A percentile compares a stretch with the other conserved stretches of the same genome.
Evolutionary conservation across 1,140 invertebrate genomes (phyloP).

Genomic region (Battus philenor): DNA sequence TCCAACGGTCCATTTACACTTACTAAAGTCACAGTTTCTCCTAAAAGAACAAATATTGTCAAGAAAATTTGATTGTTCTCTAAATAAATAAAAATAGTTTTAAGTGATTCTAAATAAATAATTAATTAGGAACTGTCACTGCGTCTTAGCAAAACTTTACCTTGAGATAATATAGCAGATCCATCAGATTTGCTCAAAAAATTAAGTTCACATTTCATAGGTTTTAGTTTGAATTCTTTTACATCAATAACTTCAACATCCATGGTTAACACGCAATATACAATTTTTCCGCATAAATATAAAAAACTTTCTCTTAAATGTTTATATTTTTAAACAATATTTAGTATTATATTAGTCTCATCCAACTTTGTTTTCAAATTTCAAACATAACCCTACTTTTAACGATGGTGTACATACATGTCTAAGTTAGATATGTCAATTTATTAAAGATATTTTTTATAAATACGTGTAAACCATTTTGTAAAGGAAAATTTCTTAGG

Average conservation of each 20-base stretch:
- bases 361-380: too few relatives aligned
- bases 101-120: too few relatives aligned
- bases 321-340: not conserved
- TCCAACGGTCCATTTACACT: constrained; percentile 91
- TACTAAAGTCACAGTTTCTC: constrained; percentile 85
- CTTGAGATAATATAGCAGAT: constrained; percentile 84
- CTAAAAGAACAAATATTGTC: constrained; percentile 75
- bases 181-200: constrained; percentile 83
- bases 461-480: too few relatives aligned
- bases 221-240: constrained; percentile 55
- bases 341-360: too few relatives aligned
- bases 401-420: too few relatives aligned
- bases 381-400: constrained; percentile 11
- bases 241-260: constrained; percentile 28
- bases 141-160: constrained; percentile 55
- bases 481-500: too few relatives aligned
- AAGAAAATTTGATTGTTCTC: constrained; percentile 17
- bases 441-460: too few relatives aligned
- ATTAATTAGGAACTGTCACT: too few relatives aligned
- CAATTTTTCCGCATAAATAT: too few relatives aligned
- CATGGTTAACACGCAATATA: constrained; percentile 32
- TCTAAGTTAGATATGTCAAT: too few relatives aligned
- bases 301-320: not conserved
- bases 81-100: too few relatives aligned
- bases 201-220: constrained; percentile 83